Conservation (phyloP, 2,888 invertebrate species). For the Acrocera orbiculus region DNA sequence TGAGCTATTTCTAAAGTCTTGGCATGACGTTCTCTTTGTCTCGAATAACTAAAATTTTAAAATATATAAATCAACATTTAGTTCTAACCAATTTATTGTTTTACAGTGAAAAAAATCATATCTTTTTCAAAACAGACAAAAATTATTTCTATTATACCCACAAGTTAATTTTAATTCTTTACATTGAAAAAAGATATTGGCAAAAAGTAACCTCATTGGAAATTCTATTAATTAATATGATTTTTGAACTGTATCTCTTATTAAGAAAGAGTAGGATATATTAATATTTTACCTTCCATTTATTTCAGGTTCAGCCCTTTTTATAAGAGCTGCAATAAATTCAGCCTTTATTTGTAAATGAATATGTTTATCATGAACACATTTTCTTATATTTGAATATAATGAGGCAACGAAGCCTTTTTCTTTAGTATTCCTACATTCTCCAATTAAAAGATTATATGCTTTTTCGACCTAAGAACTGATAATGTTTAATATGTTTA, state of each 20-base stretch:
- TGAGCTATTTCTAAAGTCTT: conserved; percentile 95
- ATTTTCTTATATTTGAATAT: conserved; percentile 73
- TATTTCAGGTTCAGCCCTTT: conserved; percentile 79
- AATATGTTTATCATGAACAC: conserved; percentile 70
- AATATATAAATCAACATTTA: conserved; percentile 1
- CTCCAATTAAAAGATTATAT: conserved; percentile 71
- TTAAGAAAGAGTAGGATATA: neutral
- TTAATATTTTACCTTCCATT: conserved; percentile 46
- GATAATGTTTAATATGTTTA: no score
- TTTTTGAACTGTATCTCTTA: no score
- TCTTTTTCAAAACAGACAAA: no score
- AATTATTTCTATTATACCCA: no score
- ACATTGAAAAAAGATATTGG: no score
- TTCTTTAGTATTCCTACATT: conserved; percentile 66
- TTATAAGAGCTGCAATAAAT: conserved; percentile 73
- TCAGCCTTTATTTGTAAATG: conserved; percentile 77
- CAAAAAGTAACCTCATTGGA: no score
- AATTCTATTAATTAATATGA: no score
- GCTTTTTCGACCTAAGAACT: conserved; percentile 55
- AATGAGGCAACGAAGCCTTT: conserved; percentile 77
- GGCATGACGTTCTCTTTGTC: conserved; percentile 79
- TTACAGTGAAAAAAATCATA: no score
- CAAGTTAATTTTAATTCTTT: no score
- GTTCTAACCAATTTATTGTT: no score
- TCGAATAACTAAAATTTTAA: conserved; percentile 27